Conservation (phyloP, 2,888 invertebrate species). For the Tuberolachnus salignus region DNA sequence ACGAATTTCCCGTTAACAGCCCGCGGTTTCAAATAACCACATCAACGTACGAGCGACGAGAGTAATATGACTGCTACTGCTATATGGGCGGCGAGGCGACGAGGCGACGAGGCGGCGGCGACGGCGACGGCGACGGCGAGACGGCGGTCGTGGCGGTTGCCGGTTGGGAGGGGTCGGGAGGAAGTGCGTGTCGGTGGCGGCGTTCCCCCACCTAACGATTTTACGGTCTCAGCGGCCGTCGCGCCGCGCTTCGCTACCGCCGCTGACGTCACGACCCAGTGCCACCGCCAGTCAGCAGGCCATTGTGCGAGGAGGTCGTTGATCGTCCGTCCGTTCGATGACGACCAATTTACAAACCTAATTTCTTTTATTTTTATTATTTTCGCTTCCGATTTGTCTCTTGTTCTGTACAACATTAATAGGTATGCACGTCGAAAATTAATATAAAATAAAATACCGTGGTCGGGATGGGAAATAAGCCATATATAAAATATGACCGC, state of each 20-base stretch:
- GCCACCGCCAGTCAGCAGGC: background rate
- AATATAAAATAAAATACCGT: too few species aligned
- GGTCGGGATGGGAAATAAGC: too few species aligned
- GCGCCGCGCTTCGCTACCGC: slow-evolving; percentile 35
- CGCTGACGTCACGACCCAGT: slow-evolving; percentile 40
- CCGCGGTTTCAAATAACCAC: slow-evolving; percentile 42
- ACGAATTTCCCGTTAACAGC: slow-evolving; percentile 49
- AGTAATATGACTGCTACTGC: background rate
- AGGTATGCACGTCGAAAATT: background rate
- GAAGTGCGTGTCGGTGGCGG: background rate
- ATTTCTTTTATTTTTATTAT: background rate
- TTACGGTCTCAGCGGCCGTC: slow-evolving; percentile 50
- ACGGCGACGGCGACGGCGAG: background rate
- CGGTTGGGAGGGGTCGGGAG: background rate
- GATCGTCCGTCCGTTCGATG: background rate
- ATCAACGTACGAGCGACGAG: background rate
- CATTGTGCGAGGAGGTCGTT: background rate
- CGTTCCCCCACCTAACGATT: slow-evolving; percentile 51
- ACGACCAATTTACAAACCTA: background rate
- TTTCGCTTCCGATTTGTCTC: background rate
- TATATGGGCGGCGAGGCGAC: background rate
- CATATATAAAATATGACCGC: too few species aligned
- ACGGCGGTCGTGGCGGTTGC: background rate
- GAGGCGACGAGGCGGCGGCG: slow-evolving; percentile 16
- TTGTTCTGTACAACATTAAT: background rate